These are phyloP conservation scores for Barbus barbus DNA, from an alignment of 2,113 vertebrate genomes.

Conservation along the genomic window DNA sequence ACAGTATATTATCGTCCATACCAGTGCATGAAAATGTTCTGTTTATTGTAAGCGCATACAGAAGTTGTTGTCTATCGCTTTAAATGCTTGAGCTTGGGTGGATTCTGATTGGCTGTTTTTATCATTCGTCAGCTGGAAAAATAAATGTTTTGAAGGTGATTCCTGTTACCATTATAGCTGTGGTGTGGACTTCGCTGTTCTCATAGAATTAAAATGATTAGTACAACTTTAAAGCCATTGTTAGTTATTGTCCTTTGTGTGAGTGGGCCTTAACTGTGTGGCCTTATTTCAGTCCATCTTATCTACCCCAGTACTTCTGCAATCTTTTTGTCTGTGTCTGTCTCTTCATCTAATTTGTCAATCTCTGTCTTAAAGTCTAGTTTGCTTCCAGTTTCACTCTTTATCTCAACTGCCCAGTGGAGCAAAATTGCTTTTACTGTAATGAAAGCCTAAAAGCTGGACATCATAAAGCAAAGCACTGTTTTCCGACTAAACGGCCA, in stretches of 20 bases:
- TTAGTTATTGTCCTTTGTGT: background rate
- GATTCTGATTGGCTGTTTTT: background rate
- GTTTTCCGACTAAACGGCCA: slow-evolving; percentile 14
- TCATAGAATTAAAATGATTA: no score
- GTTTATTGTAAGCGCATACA: no score
- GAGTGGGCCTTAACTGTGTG: no score
- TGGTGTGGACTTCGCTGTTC: background rate
- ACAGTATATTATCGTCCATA: background rate
- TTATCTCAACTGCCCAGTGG: slow-evolving; percentile 23
- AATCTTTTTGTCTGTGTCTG: background rate
- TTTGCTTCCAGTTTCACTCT: background rate
- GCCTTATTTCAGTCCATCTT: background rate
- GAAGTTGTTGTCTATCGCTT: background rate
- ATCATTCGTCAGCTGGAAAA: no score
- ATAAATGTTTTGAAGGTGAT: no score
- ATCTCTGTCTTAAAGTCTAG: slow-evolving; percentile 7
- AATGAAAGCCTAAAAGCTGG: slow-evolving; percentile 26
- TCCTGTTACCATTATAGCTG: no score
- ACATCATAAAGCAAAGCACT: slow-evolving; percentile 24
- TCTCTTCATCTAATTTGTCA: no score
- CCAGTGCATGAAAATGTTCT: no score
- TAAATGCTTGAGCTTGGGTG: no score
- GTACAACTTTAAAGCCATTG: background rate
- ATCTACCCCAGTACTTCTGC: background rate
- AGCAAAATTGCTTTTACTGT: slow-evolving; percentile 6